These are phyloP conservation scores for Ctena decussata DNA, from an alignment of 2,888 invertebrate genomes.

Conservation along the genomic window DNA sequence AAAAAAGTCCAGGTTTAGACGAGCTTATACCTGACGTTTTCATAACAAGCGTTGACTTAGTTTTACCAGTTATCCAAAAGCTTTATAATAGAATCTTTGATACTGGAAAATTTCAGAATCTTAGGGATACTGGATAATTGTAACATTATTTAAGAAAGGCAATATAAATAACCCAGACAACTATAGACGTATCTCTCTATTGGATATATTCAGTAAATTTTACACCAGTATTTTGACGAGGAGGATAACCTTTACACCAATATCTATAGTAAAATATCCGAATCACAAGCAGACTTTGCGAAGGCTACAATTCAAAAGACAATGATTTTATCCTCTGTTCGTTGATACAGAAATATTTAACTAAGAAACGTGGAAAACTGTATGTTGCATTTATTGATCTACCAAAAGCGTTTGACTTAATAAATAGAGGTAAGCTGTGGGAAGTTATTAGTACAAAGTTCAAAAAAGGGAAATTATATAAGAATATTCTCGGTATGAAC, in stretches of 20 bases:
- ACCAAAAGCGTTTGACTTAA: too few relatives aligned
- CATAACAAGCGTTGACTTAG: not conserved
- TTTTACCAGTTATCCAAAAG: too few relatives aligned
- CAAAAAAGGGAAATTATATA: not conserved
- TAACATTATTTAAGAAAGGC: too few relatives aligned
- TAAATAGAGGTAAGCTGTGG: not conserved
- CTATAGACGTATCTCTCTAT: not conserved
- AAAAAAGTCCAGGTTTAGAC: not conserved
- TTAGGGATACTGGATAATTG: not conserved
- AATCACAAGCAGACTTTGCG: slow-evolving; percentile 1
- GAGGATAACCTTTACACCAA: not conserved
- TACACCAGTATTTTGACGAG: not conserved
- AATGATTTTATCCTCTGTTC: slow-evolving; percentile 13
- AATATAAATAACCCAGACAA: too few relatives aligned
- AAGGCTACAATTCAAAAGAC: slow-evolving; percentile 2
- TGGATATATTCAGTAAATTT: not conserved
- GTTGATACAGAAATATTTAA: too few relatives aligned
- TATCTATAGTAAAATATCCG: not conserved
- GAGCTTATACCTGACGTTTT: not conserved
- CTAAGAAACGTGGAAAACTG: not conserved
- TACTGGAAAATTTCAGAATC: not conserved
- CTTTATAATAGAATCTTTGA: not conserved
- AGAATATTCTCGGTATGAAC: too few relatives aligned
- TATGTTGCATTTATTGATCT: not conserved
- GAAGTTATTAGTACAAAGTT: not conserved